A percentile compares a stretch with the other conserved stretches of the same genome.
phyloP scores from a whole-genome alignment of 2,113 vertebrate species.

The Pollimyrus isidori region DNA sequence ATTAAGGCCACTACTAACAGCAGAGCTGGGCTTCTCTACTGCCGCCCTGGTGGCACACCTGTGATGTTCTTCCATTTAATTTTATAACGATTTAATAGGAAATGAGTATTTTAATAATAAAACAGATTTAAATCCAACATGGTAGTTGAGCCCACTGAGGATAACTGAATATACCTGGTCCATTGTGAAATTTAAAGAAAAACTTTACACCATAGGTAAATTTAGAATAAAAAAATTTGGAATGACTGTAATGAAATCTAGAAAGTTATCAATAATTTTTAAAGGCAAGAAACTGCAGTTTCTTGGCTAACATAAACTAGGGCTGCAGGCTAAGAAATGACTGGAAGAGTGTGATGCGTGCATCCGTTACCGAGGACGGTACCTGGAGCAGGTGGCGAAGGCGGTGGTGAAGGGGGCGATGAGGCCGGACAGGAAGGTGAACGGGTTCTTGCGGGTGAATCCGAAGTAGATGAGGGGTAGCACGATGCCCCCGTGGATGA shows the following conservation, averaged over 20 bases:
- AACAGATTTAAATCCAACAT: neutral
- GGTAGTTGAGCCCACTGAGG: neutral
- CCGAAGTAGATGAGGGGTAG: conserved; percentile 90
- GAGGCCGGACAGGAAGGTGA: conserved; percentile 85
- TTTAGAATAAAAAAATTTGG: neutral
- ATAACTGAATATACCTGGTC: neutral
- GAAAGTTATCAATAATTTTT: neutral
- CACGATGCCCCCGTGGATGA: conserved; percentile 86
- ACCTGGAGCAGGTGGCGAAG: conserved; percentile 97
- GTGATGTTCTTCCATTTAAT: neutral
- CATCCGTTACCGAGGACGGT: neutral
- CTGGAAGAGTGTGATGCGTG: neutral
- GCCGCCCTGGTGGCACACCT: neutral
- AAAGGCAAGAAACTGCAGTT: neutral
- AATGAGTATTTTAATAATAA: neutral
- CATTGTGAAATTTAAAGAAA: neutral
- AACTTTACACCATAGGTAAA: neutral
- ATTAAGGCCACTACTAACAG: neutral
- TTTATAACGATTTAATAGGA: neutral
- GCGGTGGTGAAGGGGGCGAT: conserved; percentile 89
- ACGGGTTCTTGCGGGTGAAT: conserved; percentile 85
- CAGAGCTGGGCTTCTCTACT: neutral
- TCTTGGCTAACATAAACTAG: neutral
- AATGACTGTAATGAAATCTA: neutral
- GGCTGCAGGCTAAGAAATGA: neutral